phyloP scores from a whole-genome alignment of 1,140 invertebrate species.

The Drosophila subobscura region DNA sequence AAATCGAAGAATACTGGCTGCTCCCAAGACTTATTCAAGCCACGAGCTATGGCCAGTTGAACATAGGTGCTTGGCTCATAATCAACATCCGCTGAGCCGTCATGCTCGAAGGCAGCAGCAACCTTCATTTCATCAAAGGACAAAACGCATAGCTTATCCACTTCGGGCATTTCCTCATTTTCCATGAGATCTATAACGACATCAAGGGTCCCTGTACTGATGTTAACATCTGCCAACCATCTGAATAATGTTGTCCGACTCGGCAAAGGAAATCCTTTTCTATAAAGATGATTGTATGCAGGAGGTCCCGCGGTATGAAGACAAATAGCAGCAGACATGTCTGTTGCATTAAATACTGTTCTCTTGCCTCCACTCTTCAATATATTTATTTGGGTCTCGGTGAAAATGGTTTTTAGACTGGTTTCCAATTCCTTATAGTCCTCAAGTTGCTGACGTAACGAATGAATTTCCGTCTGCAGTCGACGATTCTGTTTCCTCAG shows the following conservation, averaged over 20 bases:
- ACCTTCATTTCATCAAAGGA: constrained; percentile 42
- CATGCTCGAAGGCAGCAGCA: neutral
- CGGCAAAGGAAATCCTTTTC: constrained; percentile 42
- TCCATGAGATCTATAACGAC: constrained; percentile 21
- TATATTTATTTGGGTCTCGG: constrained; percentile 20
- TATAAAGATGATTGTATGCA: constrained; percentile 19
- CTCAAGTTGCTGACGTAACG: constrained; percentile 16
- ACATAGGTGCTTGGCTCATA: constrained; percentile 27
- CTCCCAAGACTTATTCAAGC: constrained; percentile 38
- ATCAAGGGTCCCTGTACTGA: constrained; percentile 12
- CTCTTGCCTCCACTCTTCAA: constrained; percentile 24
- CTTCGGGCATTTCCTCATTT: neutral
- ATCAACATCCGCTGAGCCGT: constrained; percentile 2
- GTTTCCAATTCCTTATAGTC: constrained; percentile 16
- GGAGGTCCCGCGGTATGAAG: constrained; percentile 29
- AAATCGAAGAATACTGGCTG: constrained; percentile 38
- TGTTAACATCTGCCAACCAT: constrained; percentile 27
- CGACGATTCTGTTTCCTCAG: constrained; percentile 2
- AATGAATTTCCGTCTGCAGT: constrained; percentile 11
- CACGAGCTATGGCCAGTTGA: constrained; percentile 24
- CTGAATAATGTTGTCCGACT: constrained; percentile 19
- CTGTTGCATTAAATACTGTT: constrained; percentile 12
- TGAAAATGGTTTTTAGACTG: constrained; percentile 11
- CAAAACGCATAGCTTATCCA: constrained; percentile 35
- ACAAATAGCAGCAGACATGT: constrained; percentile 27